Base-by-base conservation (phyloP, 2,797 vertebrate species). In the Naso thynnoides region DNA sequence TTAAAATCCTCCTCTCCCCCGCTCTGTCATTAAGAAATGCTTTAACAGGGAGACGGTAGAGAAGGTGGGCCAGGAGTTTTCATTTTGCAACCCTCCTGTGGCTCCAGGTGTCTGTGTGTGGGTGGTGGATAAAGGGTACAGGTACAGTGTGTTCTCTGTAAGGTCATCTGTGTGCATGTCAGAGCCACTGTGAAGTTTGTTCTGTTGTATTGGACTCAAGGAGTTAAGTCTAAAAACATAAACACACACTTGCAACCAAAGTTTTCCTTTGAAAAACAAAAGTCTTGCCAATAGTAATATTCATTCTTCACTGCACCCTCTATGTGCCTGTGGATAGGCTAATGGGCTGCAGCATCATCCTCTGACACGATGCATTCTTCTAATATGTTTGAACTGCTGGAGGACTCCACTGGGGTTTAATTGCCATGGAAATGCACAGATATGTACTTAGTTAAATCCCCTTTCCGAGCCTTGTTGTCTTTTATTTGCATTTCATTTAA, bases 351-450 rank as follows among this genome's bases (percentile, higher is more conserved):
- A 13, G 83, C 85, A 86, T 83, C 88, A 79, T 86, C 82, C 68
- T 88, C 84, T 89, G 86, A 89, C 92, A 89, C 33, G 1, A 68
- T 33, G 76, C 73, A 70, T 91, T 90, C 87, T 89, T 89, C 76
- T 90, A 90, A 92, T 92, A 89, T 88, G 82, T 89, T 91, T 87
- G 81, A 92, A 86, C 90, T 88, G 89, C 86, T 84, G 90, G 88
- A 88, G 74, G 81, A 90, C 80, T 87, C 89, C 72, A 70, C 78
- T 79, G 86, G 88, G 87, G 88, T 88, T 93, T 91, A 91, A 92
- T 91, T 93, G 88, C 86, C 49, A 81, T 72, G 82, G 86, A 88
- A 86, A 88, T 81, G 76, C 78, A 77, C 70, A 86, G 88, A 89
- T 86, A 82, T 91, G 86, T 86, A 83, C 83, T 86, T 87, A 90